Base-by-base conservation (phyloP, 2,113 vertebrate genomes). In the Tympanuchus pallidicinctus region DNA sequence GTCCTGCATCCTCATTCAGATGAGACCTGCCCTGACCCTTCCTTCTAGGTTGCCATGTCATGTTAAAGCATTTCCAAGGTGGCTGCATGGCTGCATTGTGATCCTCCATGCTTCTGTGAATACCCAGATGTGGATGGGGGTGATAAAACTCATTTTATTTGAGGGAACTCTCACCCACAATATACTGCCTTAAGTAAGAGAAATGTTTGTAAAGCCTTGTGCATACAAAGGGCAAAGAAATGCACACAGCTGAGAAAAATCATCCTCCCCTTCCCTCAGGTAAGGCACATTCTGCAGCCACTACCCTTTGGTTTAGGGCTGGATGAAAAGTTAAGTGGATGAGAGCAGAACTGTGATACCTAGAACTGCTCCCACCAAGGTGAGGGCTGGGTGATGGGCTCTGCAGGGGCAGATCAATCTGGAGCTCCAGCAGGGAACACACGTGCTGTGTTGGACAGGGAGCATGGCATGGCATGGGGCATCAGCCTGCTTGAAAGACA, bases 401-500 rank as follows among this genome's bases (percentile, higher is more conserved):
- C 73, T 64, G 70, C 2, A 5, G 34, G 38, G 54, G 13, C 8
- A 2, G 28, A 59, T 54, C 5, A 40, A 78, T 59, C 63, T 91
- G 67, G 89, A 59, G 61, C 56, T 88, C 30, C 82, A 38, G 8
- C 2, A 7, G 27, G 27, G 48, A 92, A 92, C 32, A 65, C 56
- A 89, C 19, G n/a, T 96, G 83, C 94, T 92, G 90, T 25, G 85
- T 95, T 89, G 90, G 90, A 93, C 88, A 96, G 73, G 78, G 80
- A 70, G 38, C 50, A 19, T 83, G 96, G 91, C 96, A 96, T 7
- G 5, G 82, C 42, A 43, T 43, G 92, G 95, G 91, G 60, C 84
- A 92, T 21, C 57, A 25, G 84, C 81, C 85, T 96, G 96, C 36
- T 91, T 97, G 92, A 94, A 83, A 94, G 96, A 95, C 95, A 96